Conservation (phyloP, 2,888 invertebrate species). For the Spisula solida region DNA sequence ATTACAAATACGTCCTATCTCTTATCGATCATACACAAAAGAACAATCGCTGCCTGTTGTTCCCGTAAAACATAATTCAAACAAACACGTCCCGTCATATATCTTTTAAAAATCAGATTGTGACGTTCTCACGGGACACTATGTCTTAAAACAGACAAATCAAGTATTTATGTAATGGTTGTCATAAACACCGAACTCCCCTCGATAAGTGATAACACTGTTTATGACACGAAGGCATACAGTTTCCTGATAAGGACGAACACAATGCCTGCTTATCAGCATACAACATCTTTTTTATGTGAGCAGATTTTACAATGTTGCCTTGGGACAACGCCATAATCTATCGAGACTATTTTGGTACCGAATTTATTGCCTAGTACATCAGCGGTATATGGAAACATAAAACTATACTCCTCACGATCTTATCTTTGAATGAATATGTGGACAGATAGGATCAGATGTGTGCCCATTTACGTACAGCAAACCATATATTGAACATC, state of each 20-base stretch:
- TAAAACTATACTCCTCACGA: not conserved
- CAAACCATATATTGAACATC: not conserved
- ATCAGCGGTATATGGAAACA: not conserved
- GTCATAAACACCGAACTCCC: not conserved
- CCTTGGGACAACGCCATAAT: conserved; percentile 3
- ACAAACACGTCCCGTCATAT: not conserved
- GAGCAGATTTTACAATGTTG: not conserved
- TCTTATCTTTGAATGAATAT: not conserved
- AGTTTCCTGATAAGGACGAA: not conserved
- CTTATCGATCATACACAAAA: not conserved
- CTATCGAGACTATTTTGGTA: not conserved
- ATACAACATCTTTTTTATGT: too few species aligned
- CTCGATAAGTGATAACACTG: not conserved
- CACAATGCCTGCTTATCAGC: not conserved
- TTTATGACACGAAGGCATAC: not conserved
- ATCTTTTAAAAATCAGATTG: conserved; percentile 5
- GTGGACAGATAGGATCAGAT: not conserved
- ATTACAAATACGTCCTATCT: not conserved
- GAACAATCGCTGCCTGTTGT: not conserved
- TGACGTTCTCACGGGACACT: not conserved
- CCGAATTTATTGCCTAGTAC: not conserved
- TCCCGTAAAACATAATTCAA: not conserved
- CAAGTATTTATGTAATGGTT: not conserved
- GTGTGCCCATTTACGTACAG: not conserved
- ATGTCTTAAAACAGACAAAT: conserved; percentile 2